phyloP scores from a whole-genome alignment of 2,888 invertebrate genomes.

The Latrodectus elegans region DNA sequence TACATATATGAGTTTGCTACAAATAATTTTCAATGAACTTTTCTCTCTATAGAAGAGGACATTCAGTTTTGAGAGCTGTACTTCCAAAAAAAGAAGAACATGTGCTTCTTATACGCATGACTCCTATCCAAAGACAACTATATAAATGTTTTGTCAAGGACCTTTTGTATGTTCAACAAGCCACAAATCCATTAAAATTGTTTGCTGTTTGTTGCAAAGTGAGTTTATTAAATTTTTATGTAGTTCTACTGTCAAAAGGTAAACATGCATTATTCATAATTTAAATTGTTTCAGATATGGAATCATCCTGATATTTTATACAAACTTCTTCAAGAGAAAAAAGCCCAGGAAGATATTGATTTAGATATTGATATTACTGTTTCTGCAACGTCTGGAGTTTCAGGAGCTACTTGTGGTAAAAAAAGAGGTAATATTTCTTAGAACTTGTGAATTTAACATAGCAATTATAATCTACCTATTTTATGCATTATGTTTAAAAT shows the following conservation, averaged over 20 bases:
- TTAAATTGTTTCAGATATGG: conserved; percentile 82
- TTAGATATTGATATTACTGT: conserved; percentile 73
- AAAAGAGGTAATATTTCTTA: conserved; percentile 36
- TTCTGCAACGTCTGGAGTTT: conserved; percentile 33
- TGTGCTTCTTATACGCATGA: conserved; percentile 92
- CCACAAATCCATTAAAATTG: conserved; percentile 96
- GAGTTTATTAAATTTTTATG: conserved; percentile 70
- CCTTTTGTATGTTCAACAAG: conserved; percentile 74
- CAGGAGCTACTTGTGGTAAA: conserved; percentile 34
- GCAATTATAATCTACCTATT: too few relatives aligned
- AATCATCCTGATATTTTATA: conserved; percentile 95
- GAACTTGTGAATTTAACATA: background rate
- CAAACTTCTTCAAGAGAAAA: conserved; percentile 87
- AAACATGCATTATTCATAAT: background rate
- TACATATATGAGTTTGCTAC: too few relatives aligned
- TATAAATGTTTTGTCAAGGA: conserved; percentile 93
- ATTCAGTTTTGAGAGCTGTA: conserved; percentile 92
- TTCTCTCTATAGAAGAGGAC: conserved; percentile 83
- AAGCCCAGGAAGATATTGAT: conserved; percentile 76
- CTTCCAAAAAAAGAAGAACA: conserved; percentile 96
- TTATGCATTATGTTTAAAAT: too few relatives aligned
- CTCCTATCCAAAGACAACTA: conserved; percentile 89
- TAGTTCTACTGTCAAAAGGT: background rate
- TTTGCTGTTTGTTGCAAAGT: conserved; percentile 98
- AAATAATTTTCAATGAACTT: too few relatives aligned